A percentile compares a stretch with the other conserved stretches of the same genome.
These are phyloP conservation scores for Ranitomeya variabilis DNA, from an alignment of 2,113 vertebrate genomes.

Conservation along the genomic window DNA sequence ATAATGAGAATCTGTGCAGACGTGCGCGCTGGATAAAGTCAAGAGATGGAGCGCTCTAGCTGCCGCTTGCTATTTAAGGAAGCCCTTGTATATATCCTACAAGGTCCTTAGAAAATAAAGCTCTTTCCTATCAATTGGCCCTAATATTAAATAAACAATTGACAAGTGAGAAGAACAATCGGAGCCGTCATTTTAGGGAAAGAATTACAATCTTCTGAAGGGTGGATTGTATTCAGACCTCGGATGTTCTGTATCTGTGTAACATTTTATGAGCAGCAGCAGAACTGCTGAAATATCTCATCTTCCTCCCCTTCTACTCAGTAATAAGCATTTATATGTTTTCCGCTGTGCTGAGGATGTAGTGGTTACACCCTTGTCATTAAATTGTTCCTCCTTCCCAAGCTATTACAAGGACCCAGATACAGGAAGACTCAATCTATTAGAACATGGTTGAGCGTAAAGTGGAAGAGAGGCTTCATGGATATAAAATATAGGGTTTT, in stretches of 20 bases:
- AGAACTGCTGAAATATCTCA: constrained; percentile 22
- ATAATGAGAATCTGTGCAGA: constrained; percentile 52
- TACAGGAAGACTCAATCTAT: constrained; percentile 37
- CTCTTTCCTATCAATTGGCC: constrained; percentile 16
- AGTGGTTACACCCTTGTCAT: constrained; percentile 48
- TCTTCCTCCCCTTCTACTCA: constrained; percentile 40
- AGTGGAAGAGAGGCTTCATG: constrained; percentile 26
- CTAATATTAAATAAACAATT: constrained; percentile 35
- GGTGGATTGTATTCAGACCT: neutral
- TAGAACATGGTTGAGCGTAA: constrained; percentile 22
- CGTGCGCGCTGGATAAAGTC: constrained; percentile 24
- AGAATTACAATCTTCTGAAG: neutral
- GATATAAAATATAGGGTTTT: constrained; percentile 26
- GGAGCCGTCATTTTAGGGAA: neutral
- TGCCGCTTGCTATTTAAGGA: constrained; percentile 45
- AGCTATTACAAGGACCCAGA: constrained; percentile 41
- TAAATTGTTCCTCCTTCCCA: constrained; percentile 46
- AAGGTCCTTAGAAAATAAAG: constrained; percentile 7
- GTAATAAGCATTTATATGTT: constrained; percentile 51
- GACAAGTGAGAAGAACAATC: constrained; percentile 15
- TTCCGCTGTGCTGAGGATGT: constrained; percentile 16
- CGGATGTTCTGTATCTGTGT: constrained; percentile 19
- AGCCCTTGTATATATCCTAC: constrained; percentile 32
- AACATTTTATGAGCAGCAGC: constrained; percentile 25
- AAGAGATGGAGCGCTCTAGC: constrained; percentile 34